Evolutionary conservation across 2,797 vertebrate genomes (phyloP).

Genomic region (Chaunax sp.): DNA sequence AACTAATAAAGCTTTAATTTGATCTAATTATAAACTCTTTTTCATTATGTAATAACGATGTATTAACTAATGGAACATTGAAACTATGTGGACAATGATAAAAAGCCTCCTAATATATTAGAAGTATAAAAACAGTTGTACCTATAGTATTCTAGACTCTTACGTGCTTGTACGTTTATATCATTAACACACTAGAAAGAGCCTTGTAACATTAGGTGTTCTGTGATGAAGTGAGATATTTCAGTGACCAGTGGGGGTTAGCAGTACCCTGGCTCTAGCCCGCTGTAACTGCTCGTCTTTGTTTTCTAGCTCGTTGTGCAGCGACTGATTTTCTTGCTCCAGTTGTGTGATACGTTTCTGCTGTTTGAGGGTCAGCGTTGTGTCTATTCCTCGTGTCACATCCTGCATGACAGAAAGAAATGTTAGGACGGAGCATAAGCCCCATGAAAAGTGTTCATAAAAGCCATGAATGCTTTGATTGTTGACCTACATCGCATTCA

Average conservation of each 20-base stretch:
- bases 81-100: not conserved
- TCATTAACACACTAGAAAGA: not conserved
- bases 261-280: conserved; percentile 89
- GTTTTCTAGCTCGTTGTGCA: conserved; percentile 95
- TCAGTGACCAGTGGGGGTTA: not conserved
- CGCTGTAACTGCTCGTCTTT: conserved; percentile 94
- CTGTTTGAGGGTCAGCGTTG: conserved; percentile 96
- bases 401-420: conserved; percentile 69
- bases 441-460: not conserved
- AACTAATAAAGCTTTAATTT: too few species aligned
- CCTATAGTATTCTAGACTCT: too few species aligned
- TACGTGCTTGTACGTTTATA: not conserved
- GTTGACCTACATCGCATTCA: not conserved
- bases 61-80: not conserved
- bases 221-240: not conserved
- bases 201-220: not conserved
- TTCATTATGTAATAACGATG: not conserved
- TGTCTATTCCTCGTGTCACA: conserved; percentile 92
- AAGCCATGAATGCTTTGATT: not conserved
- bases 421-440: not conserved
- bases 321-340: conserved; percentile 94
- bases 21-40: too few species aligned
- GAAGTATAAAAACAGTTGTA: too few species aligned
- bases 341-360: conserved; percentile 96
- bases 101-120: too few species aligned